A percentile compares a stretch with the other conserved stretches of the same genome.
Conservation (phyloP, 2,888 invertebrate genomes). For the Chydorus sphaericus region DNA sequence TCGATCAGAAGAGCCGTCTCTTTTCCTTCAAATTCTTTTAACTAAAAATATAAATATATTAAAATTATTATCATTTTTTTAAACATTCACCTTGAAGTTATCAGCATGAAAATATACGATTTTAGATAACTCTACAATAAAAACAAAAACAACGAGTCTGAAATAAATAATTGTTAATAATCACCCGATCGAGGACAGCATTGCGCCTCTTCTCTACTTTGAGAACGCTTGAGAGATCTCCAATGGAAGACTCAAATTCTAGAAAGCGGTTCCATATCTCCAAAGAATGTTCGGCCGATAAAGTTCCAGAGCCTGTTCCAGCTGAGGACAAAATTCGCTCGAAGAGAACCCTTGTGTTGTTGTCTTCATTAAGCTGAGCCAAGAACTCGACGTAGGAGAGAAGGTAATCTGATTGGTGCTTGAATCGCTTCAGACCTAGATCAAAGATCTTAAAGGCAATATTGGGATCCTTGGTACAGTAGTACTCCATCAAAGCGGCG, state of each 20-base stretch:
- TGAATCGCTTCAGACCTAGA: constrained; percentile 90
- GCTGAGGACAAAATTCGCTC: constrained; percentile 87
- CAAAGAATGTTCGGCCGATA: constrained; percentile 82
- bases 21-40: constrained; percentile 91
- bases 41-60: constrained; percentile 32
- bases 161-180: constrained; percentile 11
- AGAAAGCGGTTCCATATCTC: constrained; percentile 98
- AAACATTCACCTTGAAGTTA: constrained; percentile 2
- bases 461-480: constrained; percentile 94
- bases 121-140: neutral
- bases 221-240: constrained; percentile 89
- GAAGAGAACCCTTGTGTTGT: constrained; percentile 97
- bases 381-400: constrained; percentile 92
- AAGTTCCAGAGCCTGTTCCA: constrained; percentile 78
- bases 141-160: neutral
- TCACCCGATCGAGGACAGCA: constrained; percentile 75
- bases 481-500: constrained; percentile 97
- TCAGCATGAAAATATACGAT: neutral
- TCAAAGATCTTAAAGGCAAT: constrained; percentile 95
- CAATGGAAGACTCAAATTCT: constrained; percentile 97
- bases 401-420: constrained; percentile 86
- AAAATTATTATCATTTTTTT: neutral
- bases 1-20: constrained; percentile 95
- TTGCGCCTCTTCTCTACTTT: constrained; percentile 92
- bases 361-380: constrained; percentile 97